Conservation (phyloP, 1,140 invertebrate genomes). For the Caerostris darwini region DNA sequence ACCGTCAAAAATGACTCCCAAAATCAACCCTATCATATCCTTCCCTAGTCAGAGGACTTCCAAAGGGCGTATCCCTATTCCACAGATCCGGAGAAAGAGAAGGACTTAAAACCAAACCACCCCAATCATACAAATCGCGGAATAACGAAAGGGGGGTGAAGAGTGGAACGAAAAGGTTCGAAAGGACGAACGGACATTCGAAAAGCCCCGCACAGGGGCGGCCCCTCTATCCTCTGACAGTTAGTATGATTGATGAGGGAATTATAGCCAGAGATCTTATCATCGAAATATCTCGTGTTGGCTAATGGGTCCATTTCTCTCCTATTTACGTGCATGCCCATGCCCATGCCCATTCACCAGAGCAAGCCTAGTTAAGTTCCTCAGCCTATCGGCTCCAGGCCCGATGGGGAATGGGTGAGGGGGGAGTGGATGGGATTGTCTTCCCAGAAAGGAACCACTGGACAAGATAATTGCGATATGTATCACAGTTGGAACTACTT, state of each 20-base stretch:
- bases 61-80: constrained; percentile 20
- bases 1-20: background rate
- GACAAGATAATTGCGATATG: background rate
- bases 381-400: background rate
- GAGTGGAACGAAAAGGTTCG: background rate
- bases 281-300: constrained; percentile 68
- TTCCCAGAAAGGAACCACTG: background rate
- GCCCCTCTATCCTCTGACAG: constrained; percentile 47
- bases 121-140: constrained; percentile 37
- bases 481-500: constrained; percentile 9
- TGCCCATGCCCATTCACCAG: background rate
- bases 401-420: background rate
- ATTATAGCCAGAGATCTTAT: constrained; percentile 73
- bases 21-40: background rate
- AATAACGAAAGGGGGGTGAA: background rate
- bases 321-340: constrained; percentile 68
- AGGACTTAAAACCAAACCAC: constrained; percentile 46
- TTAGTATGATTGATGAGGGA: constrained; percentile 71
- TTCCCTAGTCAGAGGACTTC: background rate
- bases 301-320: constrained; percentile 62
- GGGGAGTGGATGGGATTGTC: background rate
- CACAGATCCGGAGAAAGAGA: background rate
- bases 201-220: constrained; percentile 9
- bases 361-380: constrained; percentile 51
- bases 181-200: background rate